Base-by-base conservation (phyloP, 2,888 invertebrate genomes). In the Campoplex capitator region DNA sequence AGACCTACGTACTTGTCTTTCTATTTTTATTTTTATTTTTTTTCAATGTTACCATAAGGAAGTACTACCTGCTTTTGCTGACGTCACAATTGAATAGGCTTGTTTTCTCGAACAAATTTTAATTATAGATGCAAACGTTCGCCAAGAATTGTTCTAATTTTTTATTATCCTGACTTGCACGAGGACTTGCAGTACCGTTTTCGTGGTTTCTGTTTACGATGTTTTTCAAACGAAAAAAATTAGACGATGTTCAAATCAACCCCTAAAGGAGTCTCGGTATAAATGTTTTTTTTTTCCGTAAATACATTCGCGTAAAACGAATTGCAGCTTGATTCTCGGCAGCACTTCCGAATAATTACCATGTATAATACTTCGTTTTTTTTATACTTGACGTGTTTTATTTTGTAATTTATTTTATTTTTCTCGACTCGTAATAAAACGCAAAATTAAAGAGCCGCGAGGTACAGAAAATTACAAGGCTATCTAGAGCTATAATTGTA, bases 381-480 rank as follows among this genome's bases (percentile, higher is more conserved):
- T 51, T 51, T 7, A 18, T n/a, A 16, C 67, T 42, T 11, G 67
- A 68, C 38, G 8, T 23, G n/a, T 68, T 9, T 68, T 18, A 42
- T 70, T 70, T 45, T 70, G 13, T 65, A 13, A 13, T 32, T 42
- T 35, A 48, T 65, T 65, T 48, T 45, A 56, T 71, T 62, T 71
- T 28, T 62, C 18, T 71, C 58, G n/a, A 32, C 58, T 71, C 62
- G 79, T 80, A 80, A 80, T 80, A 62, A 71, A 71, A 62, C 62
- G 56, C 56, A 6, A 62, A 80, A 71, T 80, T 80, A 45, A 71
- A 80, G 71, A 71, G 62, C 67, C 62, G 32, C 23, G 45, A 71
- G 58, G 23, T 38, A 9, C 65, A 51, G 73, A 38, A 81, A 81
- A 81, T 81, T 81, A 81, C 65, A 81, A 67, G 81, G 51, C 67